A percentile compares a stretch with the other conserved stretches of the same genome.
These are phyloP conservation scores for Microcebus ravelobensis DNA, from an alignment of 2,113 vertebrate species.

Conservation along the genomic window DNA sequence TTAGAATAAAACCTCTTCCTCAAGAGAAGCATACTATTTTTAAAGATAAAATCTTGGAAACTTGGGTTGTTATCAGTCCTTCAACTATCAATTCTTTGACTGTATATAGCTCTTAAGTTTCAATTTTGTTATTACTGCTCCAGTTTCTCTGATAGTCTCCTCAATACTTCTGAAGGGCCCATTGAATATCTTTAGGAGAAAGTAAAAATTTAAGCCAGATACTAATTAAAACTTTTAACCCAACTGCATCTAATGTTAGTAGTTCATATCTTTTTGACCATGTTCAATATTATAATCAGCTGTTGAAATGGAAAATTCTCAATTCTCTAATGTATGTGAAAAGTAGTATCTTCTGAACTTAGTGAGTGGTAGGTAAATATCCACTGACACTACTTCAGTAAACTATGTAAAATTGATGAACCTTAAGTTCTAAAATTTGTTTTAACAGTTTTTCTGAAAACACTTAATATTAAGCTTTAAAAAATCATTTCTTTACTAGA, in stretches of 20 bases:
- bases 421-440: background rate
- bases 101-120: background rate
- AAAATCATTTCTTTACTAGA: background rate
- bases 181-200: slow-evolving; percentile 33
- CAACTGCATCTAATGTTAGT: background rate
- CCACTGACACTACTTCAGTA: background rate
- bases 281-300: background rate
- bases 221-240: background rate
- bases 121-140: slow-evolving; percentile 11
- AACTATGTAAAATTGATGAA: slow-evolving; percentile 45
- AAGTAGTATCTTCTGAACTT: slow-evolving; percentile 4
- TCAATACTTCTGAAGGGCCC: background rate
- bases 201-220: slow-evolving; percentile 22
- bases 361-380: background rate
- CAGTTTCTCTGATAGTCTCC: background rate
- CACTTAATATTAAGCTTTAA: background rate
- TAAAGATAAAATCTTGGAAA: slow-evolving; percentile 12
- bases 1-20: background rate
- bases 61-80: background rate
- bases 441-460: slow-evolving; percentile 42
- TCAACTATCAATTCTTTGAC: background rate
- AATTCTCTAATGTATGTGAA: background rate
- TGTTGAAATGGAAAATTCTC: slow-evolving; percentile 4
- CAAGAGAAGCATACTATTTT: background rate
- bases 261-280: background rate